A percentile compares a stretch with the other conserved stretches of the same genome.
These are phyloP conservation scores for Ormyrus thymus DNA, from an alignment of 2,888 invertebrate species.

Conservation along the genomic window DNA sequence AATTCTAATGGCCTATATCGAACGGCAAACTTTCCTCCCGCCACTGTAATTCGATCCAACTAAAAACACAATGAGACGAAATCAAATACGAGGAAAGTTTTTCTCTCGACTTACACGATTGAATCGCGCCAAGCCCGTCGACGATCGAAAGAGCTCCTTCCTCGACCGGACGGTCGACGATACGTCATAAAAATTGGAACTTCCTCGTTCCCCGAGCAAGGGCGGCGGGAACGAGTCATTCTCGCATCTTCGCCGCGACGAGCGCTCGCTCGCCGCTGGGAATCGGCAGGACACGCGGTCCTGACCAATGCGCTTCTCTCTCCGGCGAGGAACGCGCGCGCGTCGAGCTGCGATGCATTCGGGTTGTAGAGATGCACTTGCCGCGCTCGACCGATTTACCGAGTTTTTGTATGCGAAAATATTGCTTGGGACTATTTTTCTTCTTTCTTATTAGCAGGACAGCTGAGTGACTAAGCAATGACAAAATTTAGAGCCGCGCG, in stretches of 20 bases:
- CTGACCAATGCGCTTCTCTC: background rate
- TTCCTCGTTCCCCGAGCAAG: constrained; percentile 6
- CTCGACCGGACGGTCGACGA: background rate
- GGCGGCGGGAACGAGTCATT: constrained; percentile 18
- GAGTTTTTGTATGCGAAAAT: too few relatives aligned
- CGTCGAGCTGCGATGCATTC: too few relatives aligned
- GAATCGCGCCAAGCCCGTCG: background rate
- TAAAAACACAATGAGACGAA: too few relatives aligned
- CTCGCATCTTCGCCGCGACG: constrained; percentile 15
- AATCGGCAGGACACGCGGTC: constrained; percentile 20
- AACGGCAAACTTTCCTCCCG: too few relatives aligned
- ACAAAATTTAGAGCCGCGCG: background rate
- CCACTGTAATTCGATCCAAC: too few relatives aligned
- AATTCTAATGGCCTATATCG: too few relatives aligned
- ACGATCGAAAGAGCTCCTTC: background rate
- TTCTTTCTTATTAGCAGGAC: too few relatives aligned
- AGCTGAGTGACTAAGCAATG: too few relatives aligned
- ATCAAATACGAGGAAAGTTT: too few relatives aligned
- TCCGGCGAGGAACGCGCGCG: background rate
- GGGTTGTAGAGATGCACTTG: too few relatives aligned
- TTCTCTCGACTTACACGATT: background rate
- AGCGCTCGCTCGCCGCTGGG: constrained; percentile 13
- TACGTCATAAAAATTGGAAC: constrained; percentile 27
- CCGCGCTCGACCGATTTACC: too few relatives aligned
- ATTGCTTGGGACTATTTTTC: too few relatives aligned